Conservation (phyloP, 2,888 invertebrate genomes). For the Lypha dubia region DNA sequence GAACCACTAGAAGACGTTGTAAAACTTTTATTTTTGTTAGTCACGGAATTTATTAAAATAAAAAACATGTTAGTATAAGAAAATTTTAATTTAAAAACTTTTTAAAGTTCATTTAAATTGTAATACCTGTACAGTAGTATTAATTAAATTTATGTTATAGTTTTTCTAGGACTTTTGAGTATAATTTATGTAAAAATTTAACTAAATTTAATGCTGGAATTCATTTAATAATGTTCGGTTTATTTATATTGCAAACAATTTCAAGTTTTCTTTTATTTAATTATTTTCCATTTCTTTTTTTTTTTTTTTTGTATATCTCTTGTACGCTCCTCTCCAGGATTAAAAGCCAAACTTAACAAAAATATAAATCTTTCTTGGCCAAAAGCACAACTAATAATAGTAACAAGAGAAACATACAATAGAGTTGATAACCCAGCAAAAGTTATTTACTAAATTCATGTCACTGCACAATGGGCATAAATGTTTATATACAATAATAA, state of each 20-base stretch:
- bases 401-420: conserved; percentile 35
- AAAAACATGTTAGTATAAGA: too few relatives aligned
- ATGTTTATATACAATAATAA: too few relatives aligned
- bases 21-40: too few relatives aligned
- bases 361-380: conserved; percentile 70
- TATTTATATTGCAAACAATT: conserved; percentile 58
- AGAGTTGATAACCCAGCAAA: conserved; percentile 31
- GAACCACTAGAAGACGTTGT: too few relatives aligned
- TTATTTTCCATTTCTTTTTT: too few relatives aligned
- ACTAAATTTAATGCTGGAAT: conserved; percentile 8
- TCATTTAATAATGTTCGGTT: conserved; percentile 61
- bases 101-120: too few relatives aligned
- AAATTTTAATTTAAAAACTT: too few relatives aligned
- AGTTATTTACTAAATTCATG: neutral
- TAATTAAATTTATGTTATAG: too few relatives aligned
- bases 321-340: conserved; percentile 24
- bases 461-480: too few relatives aligned
- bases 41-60: too few relatives aligned
- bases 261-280: conserved; percentile 45
- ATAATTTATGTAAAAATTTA: neutral
- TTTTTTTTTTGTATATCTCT: conserved; percentile 16
- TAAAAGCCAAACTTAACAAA: conserved; percentile 54
- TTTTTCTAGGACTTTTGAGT: too few relatives aligned
- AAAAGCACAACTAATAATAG: conserved; percentile 70
- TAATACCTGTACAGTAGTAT: too few relatives aligned